Evolutionary conservation across 2,797 vertebrate genomes (phyloP).

Genomic region (Silurus aristotelis): DNA sequence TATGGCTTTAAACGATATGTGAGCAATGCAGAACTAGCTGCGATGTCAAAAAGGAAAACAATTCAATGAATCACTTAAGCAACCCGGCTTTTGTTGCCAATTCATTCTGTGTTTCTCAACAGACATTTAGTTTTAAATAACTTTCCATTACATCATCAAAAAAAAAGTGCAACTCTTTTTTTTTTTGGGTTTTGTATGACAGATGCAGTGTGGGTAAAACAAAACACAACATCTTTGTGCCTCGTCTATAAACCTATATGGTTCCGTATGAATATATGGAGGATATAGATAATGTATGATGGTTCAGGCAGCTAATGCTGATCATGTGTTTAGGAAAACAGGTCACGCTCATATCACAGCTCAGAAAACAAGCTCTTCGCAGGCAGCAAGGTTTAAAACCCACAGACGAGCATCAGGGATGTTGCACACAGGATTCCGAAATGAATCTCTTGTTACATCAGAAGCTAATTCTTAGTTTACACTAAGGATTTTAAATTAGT

Average conservation of each 20-base stretch:
- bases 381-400: neutral
- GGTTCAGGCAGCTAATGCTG: neutral
- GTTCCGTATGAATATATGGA: neutral
- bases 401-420: neutral
- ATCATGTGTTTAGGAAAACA: neutral
- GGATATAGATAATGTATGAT: neutral
- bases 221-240: conserved; percentile 3
- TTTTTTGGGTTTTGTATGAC: conserved; percentile 23
- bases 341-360: neutral
- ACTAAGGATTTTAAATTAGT: neutral
- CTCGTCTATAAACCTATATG: neutral
- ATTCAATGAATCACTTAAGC: neutral
- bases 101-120: conserved; percentile 41
- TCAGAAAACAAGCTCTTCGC: neutral
- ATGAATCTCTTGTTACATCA: neutral
- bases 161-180: conserved; percentile 33
- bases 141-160: conserved; percentile 62
- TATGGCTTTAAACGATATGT: neutral
- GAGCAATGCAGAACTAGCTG: neutral
- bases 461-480: conserved; percentile 19
- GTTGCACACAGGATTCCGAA: neutral
- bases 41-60: neutral
- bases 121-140: conserved; percentile 55
- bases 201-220: conserved; percentile 13
- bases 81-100: conserved; percentile 28